Evolutionary conservation across 2,113 vertebrate genomes (phyloP).

Genomic region (Phalacrocorax pelagicus): DNA sequence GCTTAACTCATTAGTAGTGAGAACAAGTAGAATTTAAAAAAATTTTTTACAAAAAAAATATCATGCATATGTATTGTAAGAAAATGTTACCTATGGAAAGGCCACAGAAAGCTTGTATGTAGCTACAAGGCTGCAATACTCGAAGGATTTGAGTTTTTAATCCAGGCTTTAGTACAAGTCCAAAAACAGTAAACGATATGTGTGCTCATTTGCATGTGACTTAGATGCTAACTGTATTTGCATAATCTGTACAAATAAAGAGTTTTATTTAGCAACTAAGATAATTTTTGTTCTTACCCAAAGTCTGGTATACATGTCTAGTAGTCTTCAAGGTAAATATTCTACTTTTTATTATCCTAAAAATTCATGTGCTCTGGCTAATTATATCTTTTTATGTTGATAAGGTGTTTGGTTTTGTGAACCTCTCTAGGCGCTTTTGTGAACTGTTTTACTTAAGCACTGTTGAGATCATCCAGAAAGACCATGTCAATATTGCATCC

Average conservation of each 20-base stretch:
- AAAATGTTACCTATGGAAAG: background rate
- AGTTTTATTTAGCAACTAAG: background rate
- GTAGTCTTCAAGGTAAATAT: background rate
- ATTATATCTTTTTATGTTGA: background rate
- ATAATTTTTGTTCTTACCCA: background rate
- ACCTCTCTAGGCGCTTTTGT: background rate
- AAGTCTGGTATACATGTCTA: background rate
- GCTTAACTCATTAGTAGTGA: background rate
- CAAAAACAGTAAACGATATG: background rate
- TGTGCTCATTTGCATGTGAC: background rate
- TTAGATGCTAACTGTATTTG: background rate
- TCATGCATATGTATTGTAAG: background rate
- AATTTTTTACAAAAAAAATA: background rate
- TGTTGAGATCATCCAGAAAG: background rate
- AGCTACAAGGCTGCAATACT: background rate
- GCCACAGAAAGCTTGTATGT: background rate
- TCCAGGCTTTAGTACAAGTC: background rate
- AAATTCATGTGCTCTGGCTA: background rate
- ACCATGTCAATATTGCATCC: background rate
- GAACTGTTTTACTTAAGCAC: background rate
- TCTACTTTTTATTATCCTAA: background rate
- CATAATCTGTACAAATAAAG: background rate
- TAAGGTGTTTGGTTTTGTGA: background rate
- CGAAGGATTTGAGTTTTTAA: background rate
- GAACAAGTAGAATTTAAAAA: background rate